These are phyloP conservation scores for Trochalopteron elliotii DNA, from an alignment of 2,113 vertebrate genomes.

Conservation along the genomic window DNA sequence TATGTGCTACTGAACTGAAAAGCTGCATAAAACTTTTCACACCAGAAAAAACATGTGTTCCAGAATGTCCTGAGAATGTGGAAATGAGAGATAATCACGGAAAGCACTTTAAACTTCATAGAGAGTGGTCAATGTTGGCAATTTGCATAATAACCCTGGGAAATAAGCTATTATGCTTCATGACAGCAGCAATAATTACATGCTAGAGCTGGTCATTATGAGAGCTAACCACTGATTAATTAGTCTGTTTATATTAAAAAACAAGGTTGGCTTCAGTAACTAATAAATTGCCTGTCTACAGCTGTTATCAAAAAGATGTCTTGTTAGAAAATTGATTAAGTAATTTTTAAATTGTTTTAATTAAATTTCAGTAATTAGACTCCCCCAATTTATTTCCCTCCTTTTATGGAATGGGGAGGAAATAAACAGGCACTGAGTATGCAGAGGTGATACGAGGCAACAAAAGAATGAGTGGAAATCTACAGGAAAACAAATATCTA, in stretches of 20 bases:
- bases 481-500: background rate
- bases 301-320: conserved; percentile 44
- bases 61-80: background rate
- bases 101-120: background rate
- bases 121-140: conserved; percentile 7
- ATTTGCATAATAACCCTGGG: conserved; percentile 30
- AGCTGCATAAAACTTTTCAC: background rate
- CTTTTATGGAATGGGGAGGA: background rate
- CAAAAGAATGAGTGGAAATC: background rate
- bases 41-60: background rate
- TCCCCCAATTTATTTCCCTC: background rate
- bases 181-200: conserved; percentile 6
- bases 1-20: background rate
- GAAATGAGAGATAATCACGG: background rate
- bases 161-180: background rate
- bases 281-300: conserved; percentile 53
- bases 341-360: conserved; percentile 64
- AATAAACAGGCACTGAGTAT: background rate
- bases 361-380: conserved; percentile 38
- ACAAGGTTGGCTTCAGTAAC: conserved; percentile 24
- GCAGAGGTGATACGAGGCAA: background rate
- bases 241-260: conserved; percentile 61
- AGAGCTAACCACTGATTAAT: conserved; percentile 63
- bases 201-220: conserved; percentile 12
- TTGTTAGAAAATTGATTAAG: conserved; percentile 62